phyloP scores from a whole-genome alignment of 2,797 vertebrate genomes.

The Eupleurogrammus muticus region DNA sequence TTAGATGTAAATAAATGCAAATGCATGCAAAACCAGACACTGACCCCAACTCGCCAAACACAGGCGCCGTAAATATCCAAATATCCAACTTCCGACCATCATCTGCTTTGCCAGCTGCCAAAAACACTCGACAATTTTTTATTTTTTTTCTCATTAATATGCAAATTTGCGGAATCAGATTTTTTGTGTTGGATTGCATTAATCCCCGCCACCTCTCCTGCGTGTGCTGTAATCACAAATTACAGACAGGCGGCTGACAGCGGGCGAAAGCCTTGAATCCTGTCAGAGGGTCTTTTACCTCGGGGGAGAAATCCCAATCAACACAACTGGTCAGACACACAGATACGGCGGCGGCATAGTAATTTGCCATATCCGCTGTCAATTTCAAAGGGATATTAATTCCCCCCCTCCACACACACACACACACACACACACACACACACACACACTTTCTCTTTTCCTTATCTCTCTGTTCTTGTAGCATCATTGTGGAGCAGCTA shows the following conservation, averaged over 20 bases:
- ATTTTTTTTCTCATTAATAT: conserved; percentile 88
- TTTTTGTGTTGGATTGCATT: conserved; percentile 83
- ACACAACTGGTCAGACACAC: conserved; percentile 73
- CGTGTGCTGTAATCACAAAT: conserved; percentile 85
- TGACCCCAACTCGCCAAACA: conserved; percentile 80
- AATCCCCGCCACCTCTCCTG: conserved; percentile 81
- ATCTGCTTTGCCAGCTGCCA: conserved; percentile 78
- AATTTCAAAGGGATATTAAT: conserved; percentile 77
- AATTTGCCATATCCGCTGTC: conserved; percentile 69
- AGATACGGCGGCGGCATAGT: conserved; percentile 67
- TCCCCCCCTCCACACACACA: too few relatives aligned
- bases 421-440: too few relatives aligned
- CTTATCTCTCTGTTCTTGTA: conserved; percentile 62
- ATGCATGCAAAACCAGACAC: conserved; percentile 79
- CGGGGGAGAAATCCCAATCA: conserved; percentile 82
- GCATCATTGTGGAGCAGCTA: conserved; percentile 56
- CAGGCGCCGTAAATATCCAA: conserved; percentile 79
- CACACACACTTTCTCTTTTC: conserved; percentile 64
- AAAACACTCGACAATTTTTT: conserved; percentile 73
- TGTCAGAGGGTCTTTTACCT: conserved; percentile 76
- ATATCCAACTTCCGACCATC: conserved; percentile 73
- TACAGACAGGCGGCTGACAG: conserved; percentile 82
- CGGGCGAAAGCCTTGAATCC: conserved; percentile 75
- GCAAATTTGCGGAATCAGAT: conserved; percentile 86
- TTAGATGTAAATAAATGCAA: conserved; percentile 81